A percentile compares a stretch with the other conserved stretches of the same genome.
Evolutionary conservation across 2,797 vertebrate species (phyloP).

Genomic region (Threskiornis aethiopicus): DNA sequence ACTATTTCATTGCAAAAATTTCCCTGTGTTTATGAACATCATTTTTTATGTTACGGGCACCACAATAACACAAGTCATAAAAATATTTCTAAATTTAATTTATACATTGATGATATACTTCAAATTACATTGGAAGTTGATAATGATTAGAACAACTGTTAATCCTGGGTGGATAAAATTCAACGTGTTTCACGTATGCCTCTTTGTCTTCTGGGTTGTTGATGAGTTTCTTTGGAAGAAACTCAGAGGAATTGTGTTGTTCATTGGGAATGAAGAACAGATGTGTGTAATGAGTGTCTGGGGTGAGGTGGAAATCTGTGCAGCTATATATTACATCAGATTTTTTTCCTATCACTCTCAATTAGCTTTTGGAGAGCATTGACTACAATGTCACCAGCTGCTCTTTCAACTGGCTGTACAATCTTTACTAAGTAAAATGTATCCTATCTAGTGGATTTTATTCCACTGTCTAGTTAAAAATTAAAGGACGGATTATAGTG

Average conservation of each 20-base stretch:
- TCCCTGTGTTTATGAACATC: not conserved
- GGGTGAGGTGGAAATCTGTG: slow-evolving; percentile 57
- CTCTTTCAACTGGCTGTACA: slow-evolving; percentile 39
- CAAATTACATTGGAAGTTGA: not conserved
- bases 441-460: not conserved
- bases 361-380: slow-evolving; percentile 53
- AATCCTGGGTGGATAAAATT: not conserved
- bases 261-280: slow-evolving; percentile 58
- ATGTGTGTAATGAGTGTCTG: slow-evolving; percentile 51
- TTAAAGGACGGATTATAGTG: not conserved
- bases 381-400: slow-evolving; percentile 66
- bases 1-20: not conserved
- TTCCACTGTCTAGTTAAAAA: slow-evolving; percentile 29
- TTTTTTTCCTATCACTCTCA: slow-evolving; percentile 48
- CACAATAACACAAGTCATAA: not conserved
- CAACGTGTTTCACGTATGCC: not conserved
- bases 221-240: slow-evolving; percentile 33
- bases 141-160: not conserved
- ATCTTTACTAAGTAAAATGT: slow-evolving; percentile 41
- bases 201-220: not conserved
- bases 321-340: slow-evolving; percentile 34
- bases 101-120: not conserved
- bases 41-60: not conserved
- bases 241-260: slow-evolving; percentile 23
- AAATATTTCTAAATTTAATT: not conserved